Evolutionary conservation across 2,888 invertebrate species (phyloP).

Genomic region (Acrobasis repandana): DNA sequence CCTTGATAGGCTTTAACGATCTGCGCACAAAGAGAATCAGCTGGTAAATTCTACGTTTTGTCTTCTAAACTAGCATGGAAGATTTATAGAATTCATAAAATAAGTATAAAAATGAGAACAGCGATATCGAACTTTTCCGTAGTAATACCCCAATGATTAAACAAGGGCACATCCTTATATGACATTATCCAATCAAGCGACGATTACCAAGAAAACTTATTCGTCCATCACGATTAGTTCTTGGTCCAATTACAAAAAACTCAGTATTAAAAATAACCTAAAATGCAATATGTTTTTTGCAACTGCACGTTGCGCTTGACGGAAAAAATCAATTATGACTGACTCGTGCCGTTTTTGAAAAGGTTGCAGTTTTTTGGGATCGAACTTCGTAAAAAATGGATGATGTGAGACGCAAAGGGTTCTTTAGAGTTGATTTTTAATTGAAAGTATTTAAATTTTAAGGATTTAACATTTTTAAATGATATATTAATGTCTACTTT

Average conservation of each 20-base stretch:
- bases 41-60: neutral
- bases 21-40: neutral
- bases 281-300: conserved; percentile 67
- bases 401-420: conserved; percentile 11
- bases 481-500: too few species aligned
- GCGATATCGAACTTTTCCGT: neutral
- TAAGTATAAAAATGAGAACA: too few species aligned
- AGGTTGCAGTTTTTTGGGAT: conserved; percentile 39
- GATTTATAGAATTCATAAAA: too few species aligned
- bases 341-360: conserved; percentile 61
- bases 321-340: conserved; percentile 64
- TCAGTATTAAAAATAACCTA: conserved; percentile 35
- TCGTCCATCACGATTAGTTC: conserved; percentile 46
- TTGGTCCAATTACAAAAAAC: conserved; percentile 65
- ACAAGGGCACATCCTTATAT: conserved; percentile 32
- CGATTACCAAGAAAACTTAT: conserved; percentile 56
- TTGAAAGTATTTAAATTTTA: too few species aligned
- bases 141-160: conserved; percentile 21
- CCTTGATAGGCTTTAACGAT: neutral
- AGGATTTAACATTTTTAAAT: too few species aligned
- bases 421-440: neutral
- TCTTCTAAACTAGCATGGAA: neutral
- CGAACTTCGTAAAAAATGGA: conserved; percentile 31
- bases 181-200: conserved; percentile 65
- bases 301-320: conserved; percentile 47